Evolutionary conservation across 2,888 invertebrate genomes (phyloP).

Genomic region (Boloria selene): DNA sequence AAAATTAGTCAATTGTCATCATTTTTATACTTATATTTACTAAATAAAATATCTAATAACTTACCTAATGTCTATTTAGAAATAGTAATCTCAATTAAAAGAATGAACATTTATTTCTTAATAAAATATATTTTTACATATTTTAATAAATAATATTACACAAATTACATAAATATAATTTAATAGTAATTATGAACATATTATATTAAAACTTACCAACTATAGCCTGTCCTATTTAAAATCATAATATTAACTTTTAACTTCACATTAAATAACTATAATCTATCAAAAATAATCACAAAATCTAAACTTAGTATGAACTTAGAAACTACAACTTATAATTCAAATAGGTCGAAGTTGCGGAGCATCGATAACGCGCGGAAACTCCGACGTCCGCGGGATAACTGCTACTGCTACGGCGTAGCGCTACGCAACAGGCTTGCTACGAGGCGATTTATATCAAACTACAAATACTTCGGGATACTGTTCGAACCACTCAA

Average conservation of each 20-base stretch:
- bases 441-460: conserved; percentile 27
- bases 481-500: not conserved
- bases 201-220: conserved; percentile 27
- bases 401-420: conserved; percentile 66
- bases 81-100: too few relatives aligned
- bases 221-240: conserved; percentile 19
- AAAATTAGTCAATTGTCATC: too few relatives aligned
- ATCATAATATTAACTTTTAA: conserved; percentile 21
- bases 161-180: too few relatives aligned
- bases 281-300: conserved; percentile 15
- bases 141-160: too few relatives aligned
- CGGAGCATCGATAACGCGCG: conserved; percentile 61
- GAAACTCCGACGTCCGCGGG: conserved; percentile 64
- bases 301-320: conserved; percentile 23
- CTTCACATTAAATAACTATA: conserved; percentile 15
- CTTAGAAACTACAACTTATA: conserved; percentile 23
- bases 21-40: too few relatives aligned
- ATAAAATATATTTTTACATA: too few relatives aligned
- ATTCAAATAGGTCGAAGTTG: conserved; percentile 26
- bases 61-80: too few relatives aligned
- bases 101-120: too few relatives aligned
- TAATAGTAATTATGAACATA: not conserved
- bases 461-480: conserved; percentile 5
- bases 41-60: too few relatives aligned
- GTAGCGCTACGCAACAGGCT: conserved; percentile 69